These are phyloP conservation scores for Bubo bubo DNA, from an alignment of 2,113 vertebrate genomes.

Conservation along the genomic window DNA sequence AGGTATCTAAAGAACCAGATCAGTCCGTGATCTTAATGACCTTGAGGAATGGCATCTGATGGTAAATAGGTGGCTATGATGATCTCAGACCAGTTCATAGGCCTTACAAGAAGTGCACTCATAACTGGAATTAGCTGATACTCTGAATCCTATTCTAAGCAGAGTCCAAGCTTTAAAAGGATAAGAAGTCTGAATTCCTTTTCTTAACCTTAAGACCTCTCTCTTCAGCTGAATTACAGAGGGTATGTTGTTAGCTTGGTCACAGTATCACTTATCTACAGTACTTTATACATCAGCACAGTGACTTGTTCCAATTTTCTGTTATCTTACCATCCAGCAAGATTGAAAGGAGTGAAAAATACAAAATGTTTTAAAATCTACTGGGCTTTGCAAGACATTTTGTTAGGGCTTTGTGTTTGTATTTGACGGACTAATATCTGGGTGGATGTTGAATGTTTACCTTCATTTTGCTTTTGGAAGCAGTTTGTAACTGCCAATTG, in stretches of 20 bases:
- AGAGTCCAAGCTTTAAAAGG: neutral
- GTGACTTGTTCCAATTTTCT: neutral
- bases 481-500: neutral
- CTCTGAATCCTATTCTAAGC: neutral
- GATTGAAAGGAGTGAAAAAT: neutral
- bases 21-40: neutral
- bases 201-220: neutral
- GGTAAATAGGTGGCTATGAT: neutral
- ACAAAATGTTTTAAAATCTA: neutral
- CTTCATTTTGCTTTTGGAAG: neutral
- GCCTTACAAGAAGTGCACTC: neutral
- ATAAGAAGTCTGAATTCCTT: neutral
- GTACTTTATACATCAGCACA: neutral
- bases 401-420: neutral
- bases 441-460: neutral
- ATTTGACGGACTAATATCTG: neutral
- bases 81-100: neutral
- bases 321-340: neutral
- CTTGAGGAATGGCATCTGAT: neutral
- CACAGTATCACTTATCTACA: neutral
- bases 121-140: neutral
- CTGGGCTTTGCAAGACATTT: accelerated
- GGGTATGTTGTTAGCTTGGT: neutral
- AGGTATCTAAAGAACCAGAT: neutral
- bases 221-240: neutral